These are phyloP conservation scores for Hypotaenidia okinawae DNA, from an alignment of 2,797 vertebrate species.

Conservation along the genomic window DNA sequence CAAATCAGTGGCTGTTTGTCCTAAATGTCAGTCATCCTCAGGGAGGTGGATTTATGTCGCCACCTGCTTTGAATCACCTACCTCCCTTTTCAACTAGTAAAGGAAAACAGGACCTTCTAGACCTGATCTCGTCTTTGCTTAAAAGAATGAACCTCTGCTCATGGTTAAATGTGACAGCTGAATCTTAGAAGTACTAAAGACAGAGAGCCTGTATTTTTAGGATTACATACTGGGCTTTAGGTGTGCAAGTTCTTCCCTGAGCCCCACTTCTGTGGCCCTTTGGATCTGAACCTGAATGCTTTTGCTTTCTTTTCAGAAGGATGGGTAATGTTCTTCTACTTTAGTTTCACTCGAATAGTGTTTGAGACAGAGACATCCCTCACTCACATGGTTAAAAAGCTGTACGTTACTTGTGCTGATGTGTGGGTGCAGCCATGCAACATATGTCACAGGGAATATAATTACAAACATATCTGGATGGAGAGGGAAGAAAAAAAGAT, in stretches of 20 bases:
- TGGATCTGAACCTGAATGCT: neutral
- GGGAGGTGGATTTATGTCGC: neutral
- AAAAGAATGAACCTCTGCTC: neutral
- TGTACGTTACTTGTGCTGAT: neutral
- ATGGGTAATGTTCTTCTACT: neutral
- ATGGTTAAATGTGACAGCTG: neutral
- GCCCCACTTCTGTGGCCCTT: neutral
- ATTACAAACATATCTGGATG: constrained; percentile 46
- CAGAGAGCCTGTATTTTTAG: neutral
- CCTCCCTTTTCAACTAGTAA: neutral
- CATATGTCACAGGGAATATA: constrained; percentile 9
- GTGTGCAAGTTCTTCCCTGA: neutral
- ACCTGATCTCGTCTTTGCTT: neutral
- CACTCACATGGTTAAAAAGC: neutral
- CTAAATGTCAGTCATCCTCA: neutral
- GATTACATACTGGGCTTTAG: neutral
- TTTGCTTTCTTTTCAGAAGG: neutral
- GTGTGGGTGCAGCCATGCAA: neutral
- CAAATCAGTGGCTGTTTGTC: neutral
- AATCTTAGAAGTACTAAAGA: neutral
- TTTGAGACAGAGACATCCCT: neutral
- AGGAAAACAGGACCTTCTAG: neutral
- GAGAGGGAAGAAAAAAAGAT: neutral
- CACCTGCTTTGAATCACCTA: neutral
- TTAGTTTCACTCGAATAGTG: neutral